These are phyloP conservation scores for Osmerus eperlanus DNA, from an alignment of 2,113 vertebrate genomes.

Conservation along the genomic window DNA sequence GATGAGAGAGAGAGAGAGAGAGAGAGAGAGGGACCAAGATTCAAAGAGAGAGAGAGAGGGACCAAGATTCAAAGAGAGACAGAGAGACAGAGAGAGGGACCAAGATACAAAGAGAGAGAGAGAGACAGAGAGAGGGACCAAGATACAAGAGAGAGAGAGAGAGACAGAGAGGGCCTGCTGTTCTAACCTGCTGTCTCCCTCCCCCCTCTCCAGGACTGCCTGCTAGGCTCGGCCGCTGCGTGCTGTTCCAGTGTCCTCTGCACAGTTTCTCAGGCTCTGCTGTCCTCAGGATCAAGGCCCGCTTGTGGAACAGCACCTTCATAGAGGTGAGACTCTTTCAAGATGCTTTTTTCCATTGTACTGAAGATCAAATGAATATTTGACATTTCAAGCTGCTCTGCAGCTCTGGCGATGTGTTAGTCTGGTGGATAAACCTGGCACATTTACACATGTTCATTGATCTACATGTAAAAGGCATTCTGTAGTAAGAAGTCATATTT, in stretches of 20 bases:
- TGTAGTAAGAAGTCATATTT: too few relatives aligned
- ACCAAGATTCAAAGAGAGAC: not conserved
- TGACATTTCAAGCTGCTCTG: not conserved
- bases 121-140: too few relatives aligned
- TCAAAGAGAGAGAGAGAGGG: not conserved
- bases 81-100: not conserved
- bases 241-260: constrained; percentile 82
- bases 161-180: not conserved
- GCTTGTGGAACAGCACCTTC: constrained; percentile 92
- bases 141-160: too few relatives aligned
- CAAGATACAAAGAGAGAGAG: too few relatives aligned
- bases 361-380: too few relatives aligned
- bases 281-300: constrained; percentile 77
- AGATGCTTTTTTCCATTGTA: not conserved
- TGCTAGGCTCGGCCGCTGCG: constrained; percentile 79
- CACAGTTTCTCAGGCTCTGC: constrained; percentile 80
- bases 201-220: constrained; percentile 76
- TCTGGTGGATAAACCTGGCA: too few relatives aligned
- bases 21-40: not conserved
- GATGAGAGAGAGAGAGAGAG: too few relatives aligned
- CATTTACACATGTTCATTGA: too few relatives aligned
- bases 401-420: too few relatives aligned
- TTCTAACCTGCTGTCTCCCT: not conserved
- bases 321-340: constrained; percentile 77
- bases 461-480: too few relatives aligned